phyloP scores from a whole-genome alignment of 2,797 vertebrate genomes.

The Megaceryle alcyon region DNA sequence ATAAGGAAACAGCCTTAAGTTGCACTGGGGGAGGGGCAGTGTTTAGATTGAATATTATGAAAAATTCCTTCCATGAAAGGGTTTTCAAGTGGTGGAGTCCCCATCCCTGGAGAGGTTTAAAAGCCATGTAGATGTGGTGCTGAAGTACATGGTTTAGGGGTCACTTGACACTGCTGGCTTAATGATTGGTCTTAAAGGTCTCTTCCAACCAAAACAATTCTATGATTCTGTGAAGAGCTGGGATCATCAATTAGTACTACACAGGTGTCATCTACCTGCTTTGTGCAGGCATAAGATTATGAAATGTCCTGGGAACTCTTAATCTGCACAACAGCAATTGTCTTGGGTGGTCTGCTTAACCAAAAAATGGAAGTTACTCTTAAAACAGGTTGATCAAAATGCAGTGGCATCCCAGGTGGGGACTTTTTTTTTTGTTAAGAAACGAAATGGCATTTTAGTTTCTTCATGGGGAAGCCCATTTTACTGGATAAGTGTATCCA shows the following conservation, averaged over 20 bases:
- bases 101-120: neutral
- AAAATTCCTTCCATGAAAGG: neutral
- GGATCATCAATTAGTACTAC: neutral
- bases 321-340: neutral
- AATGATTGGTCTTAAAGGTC: neutral
- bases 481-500: constrained; percentile 34
- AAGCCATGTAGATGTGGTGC: neutral
- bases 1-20: neutral
- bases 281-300: neutral
- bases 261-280: neutral
- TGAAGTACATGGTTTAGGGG: neutral
- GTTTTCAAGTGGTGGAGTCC: neutral
- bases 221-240: neutral
- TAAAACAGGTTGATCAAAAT: neutral
- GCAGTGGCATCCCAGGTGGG: neutral
- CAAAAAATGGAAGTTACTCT: neutral
- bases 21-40: neutral
- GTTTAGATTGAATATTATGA: neutral
- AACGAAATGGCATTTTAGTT: constrained; percentile 5
- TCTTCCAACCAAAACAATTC: neutral
- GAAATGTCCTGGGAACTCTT: neutral
- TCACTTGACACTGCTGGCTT: neutral
- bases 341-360: neutral
- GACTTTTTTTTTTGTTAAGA: neutral
- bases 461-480: constrained; percentile 17